Conservation (phyloP, 2,888 invertebrate species). For the Cenopis cana region DNA sequence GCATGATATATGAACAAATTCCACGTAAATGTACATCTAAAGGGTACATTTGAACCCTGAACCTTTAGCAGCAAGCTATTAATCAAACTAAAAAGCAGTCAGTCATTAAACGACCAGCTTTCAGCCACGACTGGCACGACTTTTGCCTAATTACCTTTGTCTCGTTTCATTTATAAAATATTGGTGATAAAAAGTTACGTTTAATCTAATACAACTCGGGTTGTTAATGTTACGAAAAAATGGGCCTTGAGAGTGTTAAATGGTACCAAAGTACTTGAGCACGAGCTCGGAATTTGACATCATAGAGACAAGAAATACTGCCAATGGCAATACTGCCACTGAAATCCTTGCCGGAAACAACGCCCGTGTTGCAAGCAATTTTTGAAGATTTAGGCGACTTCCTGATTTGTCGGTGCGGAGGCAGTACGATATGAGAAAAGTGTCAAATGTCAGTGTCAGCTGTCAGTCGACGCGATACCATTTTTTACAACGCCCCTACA, state of each 20-base stretch:
- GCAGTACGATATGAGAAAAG: too few relatives aligned
- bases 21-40: conserved; percentile 15
- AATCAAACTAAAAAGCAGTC: conserved; percentile 19
- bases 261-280: background rate
- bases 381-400: too few relatives aligned
- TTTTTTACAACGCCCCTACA: too few relatives aligned
- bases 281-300: background rate
- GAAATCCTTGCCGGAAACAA: too few relatives aligned
- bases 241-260: background rate
- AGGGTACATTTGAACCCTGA: conserved; percentile 16
- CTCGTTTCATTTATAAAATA: background rate
- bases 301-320: background rate
- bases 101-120: background rate
- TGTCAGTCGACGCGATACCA: too few relatives aligned
- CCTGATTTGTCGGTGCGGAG: too few relatives aligned
- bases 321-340: too few relatives aligned
- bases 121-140: background rate
- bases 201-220: too few relatives aligned
- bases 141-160: background rate
- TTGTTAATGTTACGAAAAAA: background rate
- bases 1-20: background rate
- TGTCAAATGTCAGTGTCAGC: too few relatives aligned
- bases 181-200: background rate
- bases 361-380: too few relatives aligned
- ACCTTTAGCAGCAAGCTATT: conserved; percentile 22